Base-by-base conservation (phyloP, 1,140 invertebrate genomes). In the Drosophila pruinosa region DNA sequence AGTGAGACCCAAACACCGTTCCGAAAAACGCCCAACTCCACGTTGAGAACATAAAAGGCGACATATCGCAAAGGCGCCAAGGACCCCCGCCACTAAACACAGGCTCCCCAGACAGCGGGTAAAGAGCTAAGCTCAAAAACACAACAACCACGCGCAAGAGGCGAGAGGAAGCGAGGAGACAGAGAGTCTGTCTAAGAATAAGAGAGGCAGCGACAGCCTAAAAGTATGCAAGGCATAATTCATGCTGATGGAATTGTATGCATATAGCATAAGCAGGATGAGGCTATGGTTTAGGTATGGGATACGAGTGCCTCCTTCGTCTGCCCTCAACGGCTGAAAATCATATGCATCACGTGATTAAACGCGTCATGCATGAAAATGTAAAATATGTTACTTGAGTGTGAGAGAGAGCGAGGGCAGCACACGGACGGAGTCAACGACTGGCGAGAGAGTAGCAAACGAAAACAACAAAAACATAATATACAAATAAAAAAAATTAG, bases 351-450 rank as follows among this genome's bases (percentile, higher is more conserved):
- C 85, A 89, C 85, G 85, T 89, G 85, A 89, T 81, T 89, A 89
- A 89, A 89, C 85, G 85, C 85, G 85, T 89, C 85, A 89, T 89
- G 85, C 85, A 89, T 89, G 80, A 89, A 89, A 89, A 89, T 89
- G 73, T 86, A 86, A 86, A 86, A 86, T 86, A 86, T 86, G 75
- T 75, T 78, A 54, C 77, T 8, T 36, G 12, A 48, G 14, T 28
- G 24, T 56, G 65, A 52, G 59, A 69, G 43, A 58, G 53, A 6
- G 28, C 4, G 14, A 17, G 8, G 5, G 21, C 41, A 43, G 19
- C 41, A 3, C 39, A 43, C 6, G 41, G 10, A 15, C 5, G 47
- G 22, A 69, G 65, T 61, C 54, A 68, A 68, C 53, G 47, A 41
- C 62, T 72, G 47, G 45, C 43, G 38, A 12, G 12, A 36, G 17